Conservation (phyloP, 2,888 invertebrate genomes). For the Harpagoxenus sublaevis region DNA sequence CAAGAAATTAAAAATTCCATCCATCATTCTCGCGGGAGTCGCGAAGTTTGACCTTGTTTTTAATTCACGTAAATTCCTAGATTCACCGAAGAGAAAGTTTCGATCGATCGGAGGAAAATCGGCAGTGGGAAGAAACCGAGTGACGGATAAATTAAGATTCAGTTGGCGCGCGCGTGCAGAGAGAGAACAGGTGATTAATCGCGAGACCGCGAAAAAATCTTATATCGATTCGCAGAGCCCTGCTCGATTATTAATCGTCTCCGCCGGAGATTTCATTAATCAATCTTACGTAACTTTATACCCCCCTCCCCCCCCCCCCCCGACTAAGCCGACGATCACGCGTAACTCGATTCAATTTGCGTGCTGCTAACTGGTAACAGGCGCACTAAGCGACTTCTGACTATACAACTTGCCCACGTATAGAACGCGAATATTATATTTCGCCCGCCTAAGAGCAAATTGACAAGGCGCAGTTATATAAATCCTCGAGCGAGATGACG, state of each 20-base stretch:
- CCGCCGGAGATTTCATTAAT: conserved; percentile 40
- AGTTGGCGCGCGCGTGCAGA: conserved; percentile 29
- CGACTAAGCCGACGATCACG: conserved; percentile 21
- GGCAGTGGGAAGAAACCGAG: not conserved
- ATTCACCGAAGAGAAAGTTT: conserved; percentile 27
- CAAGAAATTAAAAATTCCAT: conserved; percentile 44
- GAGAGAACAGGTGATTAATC: conserved; percentile 34
- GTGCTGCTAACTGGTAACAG: conserved; percentile 1
- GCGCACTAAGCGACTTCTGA: conserved; percentile 2
- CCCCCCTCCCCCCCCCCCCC: not conserved
- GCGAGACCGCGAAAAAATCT: conserved; percentile 26
- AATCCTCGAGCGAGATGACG: not conserved
- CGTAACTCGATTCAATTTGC: conserved; percentile 38
- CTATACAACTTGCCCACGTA: not conserved
- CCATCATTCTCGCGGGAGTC: conserved; percentile 9
- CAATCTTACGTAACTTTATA: conserved; percentile 33
- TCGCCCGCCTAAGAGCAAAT: not conserved
- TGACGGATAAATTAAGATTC: conserved; percentile 50
- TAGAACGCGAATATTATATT: conserved; percentile 26
- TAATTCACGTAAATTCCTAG: conserved; percentile 41
- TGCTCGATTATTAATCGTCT: conserved; percentile 46
- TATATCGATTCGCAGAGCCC: conserved; percentile 28
- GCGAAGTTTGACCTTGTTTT: conserved; percentile 25
- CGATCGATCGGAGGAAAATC: conserved; percentile 29
- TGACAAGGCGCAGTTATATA: not conserved